Conservation (phyloP, 2,888 invertebrate species). For the Gari tellinella region DNA sequence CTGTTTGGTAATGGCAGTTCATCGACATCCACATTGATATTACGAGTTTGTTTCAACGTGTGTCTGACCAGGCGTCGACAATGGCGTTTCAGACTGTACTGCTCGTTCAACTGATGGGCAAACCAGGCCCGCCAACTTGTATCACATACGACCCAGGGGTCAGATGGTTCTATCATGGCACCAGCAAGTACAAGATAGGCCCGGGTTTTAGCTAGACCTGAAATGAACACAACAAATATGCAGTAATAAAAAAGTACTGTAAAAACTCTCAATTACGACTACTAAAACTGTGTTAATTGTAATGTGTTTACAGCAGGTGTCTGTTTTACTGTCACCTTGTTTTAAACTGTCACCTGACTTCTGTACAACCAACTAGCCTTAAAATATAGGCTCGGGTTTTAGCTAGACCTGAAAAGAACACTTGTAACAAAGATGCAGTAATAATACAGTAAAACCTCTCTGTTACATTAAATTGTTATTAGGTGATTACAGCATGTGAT, state of each 20-base stretch:
- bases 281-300: no score
- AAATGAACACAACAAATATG: constrained; percentile 2
- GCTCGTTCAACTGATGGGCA: constrained; percentile 25
- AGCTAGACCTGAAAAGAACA: constrained; percentile 24
- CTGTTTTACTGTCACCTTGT: no score
- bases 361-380: no score
- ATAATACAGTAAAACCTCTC: no score
- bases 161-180: constrained; percentile 20
- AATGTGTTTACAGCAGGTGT: no score
- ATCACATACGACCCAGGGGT: constrained; percentile 11
- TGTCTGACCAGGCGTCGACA: constrained; percentile 32
- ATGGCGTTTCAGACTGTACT: constrained; percentile 32
- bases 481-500: no score
- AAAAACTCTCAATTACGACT: no score
- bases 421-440: no score
- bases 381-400: constrained; percentile 34
- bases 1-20: constrained; percentile 34
- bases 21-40: constrained; percentile 27
- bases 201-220: constrained; percentile 31
- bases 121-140: constrained; percentile 32
- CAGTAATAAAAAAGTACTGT: no score
- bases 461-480: no score
- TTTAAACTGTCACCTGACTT: no score
- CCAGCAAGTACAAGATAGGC: constrained; percentile 44
- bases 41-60: constrained; percentile 22